phyloP scores from a whole-genome alignment of 2,888 invertebrate species.

The Xestia rhomboidea region DNA sequence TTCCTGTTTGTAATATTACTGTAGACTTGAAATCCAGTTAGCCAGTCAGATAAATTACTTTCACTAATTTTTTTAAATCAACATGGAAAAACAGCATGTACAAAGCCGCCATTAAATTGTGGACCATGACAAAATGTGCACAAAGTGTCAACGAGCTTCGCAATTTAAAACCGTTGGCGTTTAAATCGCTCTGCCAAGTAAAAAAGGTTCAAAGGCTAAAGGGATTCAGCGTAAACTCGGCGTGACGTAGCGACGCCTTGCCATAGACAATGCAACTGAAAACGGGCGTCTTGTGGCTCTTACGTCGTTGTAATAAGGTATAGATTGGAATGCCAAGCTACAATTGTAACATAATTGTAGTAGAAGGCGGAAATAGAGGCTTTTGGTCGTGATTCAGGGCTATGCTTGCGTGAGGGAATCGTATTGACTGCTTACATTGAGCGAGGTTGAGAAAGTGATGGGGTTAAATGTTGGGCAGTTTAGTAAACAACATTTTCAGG shows the following conservation, averaged over 20 bases:
- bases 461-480: neutral
- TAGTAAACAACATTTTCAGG: neutral
- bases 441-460: constrained; percentile 5
- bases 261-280: constrained; percentile 8
- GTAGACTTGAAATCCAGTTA: neutral
- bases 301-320: neutral
- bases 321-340: neutral
- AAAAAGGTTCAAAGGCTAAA: constrained; percentile 36
- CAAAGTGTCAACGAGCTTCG: constrained; percentile 36
- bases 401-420: constrained; percentile 33
- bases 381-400: constrained; percentile 23
- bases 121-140: constrained; percentile 2
- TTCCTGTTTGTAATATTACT: too few relatives aligned
- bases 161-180: constrained; percentile 23
- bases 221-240: constrained; percentile 30
- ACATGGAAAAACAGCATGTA: neutral
- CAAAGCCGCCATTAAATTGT: neutral
- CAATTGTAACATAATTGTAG: constrained; percentile 23
- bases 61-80: neutral
- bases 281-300: neutral
- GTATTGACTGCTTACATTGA: constrained; percentile 32
- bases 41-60: neutral
- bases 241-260: constrained; percentile 32
- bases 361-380: constrained; percentile 20
- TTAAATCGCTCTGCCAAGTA: constrained; percentile 32